Conservation (phyloP, 2,113 vertebrate genomes). For the Nerophis ophidion region DNA sequence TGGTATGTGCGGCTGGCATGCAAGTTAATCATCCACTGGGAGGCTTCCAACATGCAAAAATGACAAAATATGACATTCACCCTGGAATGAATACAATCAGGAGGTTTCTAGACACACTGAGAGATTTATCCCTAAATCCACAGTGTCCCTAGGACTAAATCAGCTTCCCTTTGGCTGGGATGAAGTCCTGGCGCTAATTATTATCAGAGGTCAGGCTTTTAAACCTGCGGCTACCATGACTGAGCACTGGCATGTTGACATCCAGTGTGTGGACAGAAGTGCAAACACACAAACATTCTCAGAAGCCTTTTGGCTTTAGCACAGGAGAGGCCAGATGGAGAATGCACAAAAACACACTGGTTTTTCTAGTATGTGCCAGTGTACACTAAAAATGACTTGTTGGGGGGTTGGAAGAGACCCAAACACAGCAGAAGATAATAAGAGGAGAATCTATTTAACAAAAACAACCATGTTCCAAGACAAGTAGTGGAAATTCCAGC, state of each 20-base stretch:
- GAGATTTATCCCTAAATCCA: constrained; percentile 33
- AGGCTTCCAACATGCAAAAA: constrained; percentile 5
- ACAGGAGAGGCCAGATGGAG: constrained; percentile 49
- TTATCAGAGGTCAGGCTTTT: constrained; percentile 13
- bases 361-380: not conserved
- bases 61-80: constrained; percentile 7
- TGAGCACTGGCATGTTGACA: constrained; percentile 27
- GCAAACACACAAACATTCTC: constrained; percentile 20
- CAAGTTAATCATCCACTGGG: constrained; percentile 3
- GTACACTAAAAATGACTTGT: not conserved
- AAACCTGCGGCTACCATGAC: constrained; percentile 20
- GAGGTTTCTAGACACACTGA: constrained; percentile 18
- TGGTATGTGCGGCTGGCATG: constrained; percentile 9
- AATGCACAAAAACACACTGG: constrained; percentile 17
- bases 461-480: constrained; percentile 1
- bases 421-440: constrained; percentile 5
- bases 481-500: not conserved
- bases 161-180: constrained; percentile 21
- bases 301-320: constrained; percentile 30
- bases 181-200: constrained; percentile 37
- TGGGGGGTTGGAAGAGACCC: not conserved
- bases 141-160: constrained; percentile 18
- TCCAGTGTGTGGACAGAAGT: constrained; percentile 13
- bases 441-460: not conserved
- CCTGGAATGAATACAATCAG: constrained; percentile 4